A percentile compares a stretch with the other conserved stretches of the same genome.
Conservation (phyloP, 2,113 vertebrate genomes). For the Gobius niger region DNA sequence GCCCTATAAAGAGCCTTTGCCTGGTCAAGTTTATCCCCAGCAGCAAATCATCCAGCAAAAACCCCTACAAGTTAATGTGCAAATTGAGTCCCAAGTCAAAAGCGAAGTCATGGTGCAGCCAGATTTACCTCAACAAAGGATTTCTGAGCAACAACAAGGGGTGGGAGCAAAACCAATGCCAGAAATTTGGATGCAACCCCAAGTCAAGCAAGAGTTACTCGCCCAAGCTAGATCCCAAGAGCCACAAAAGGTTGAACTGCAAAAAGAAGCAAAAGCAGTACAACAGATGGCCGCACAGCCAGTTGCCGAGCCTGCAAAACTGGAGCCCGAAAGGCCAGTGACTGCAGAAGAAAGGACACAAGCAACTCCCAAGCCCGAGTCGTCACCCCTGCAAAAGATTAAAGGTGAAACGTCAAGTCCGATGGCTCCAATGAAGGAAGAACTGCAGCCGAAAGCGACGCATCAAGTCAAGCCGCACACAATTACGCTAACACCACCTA, state of each 20-base stretch:
- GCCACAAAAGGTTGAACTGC: slow-evolving; percentile 1
- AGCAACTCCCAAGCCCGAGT: neutral
- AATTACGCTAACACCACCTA: slow-evolving; percentile 19
- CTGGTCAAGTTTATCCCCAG: slow-evolving; percentile 20
- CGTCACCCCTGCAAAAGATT: neutral
- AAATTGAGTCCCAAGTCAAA: neutral
- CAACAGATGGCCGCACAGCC: slow-evolving; percentile 1
- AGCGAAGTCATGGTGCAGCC: neutral
- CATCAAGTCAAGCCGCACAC: neutral
- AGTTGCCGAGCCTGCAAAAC: slow-evolving; percentile 20
- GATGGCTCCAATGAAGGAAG: neutral
- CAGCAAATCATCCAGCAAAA: slow-evolving; percentile 18
- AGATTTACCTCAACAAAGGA: neutral
- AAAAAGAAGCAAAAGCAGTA: neutral
- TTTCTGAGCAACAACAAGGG: neutral
- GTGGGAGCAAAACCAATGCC: neutral
- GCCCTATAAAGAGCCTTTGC: slow-evolving; percentile 39
- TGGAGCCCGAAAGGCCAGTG: slow-evolving; percentile 8
- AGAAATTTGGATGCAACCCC: neutral
- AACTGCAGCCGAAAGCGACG: slow-evolving; percentile 3
- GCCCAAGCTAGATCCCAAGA: neutral
- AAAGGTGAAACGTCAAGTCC: neutral
- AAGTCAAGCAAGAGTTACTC: neutral
- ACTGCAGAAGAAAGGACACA: neutral
- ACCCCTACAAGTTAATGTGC: neutral